Base-by-base conservation (phyloP, 2,797 vertebrate genomes). In the Anomalospiza imberbis region DNA sequence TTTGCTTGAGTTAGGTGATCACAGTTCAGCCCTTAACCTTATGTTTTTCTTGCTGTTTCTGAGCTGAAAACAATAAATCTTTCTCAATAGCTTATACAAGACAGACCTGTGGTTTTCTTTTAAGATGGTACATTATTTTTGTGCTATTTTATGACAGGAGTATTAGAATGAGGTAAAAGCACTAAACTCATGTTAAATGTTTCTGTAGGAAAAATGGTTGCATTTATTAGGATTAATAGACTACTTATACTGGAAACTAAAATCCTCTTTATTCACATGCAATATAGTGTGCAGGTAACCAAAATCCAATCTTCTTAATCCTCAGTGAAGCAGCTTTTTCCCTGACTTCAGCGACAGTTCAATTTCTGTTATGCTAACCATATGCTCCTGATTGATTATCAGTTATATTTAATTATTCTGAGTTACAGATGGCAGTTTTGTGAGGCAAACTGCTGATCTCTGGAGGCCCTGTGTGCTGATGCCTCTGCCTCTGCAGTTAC, bases 381-480 rank as follows among this genome's bases (percentile, higher is more conserved):
- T 96, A 96, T 97, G 95, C 77, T 94, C 84, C 91, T 97, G 95
- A 96, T 96, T 96, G 96, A 96, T 97, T 94, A 94, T 94, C 94
- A 96, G 95, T 94, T 94, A 88, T 96, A 95, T 90, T 96, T 95
- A 95, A 97, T 97, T 97, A 96, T 94, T 94, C 80, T 92, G 92
- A 91, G 94, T 90, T 96, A 94, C 93, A 96, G 91, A 97, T 94
- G 94, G 94, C 96, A 97, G 73, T 96, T 97, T 82, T 90, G 77
- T 90, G 71, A 94, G 78, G 85, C n/a, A 95, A 94, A 94, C 51
- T 88, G 74, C 94, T 96, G 96, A 90, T 96, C 89, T 91, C 80
- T 71, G 38, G 89, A 90, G 79, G 67, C 34, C 38, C n/a, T 63
- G 21, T 79, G 34, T 84, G 88, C 87, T 93, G 92, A 81, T 85